A percentile compares a stretch with the other conserved stretches of the same genome.
Evolutionary conservation across 2,797 vertebrate species (phyloP).

Genomic region (Poecilia velifera): DNA sequence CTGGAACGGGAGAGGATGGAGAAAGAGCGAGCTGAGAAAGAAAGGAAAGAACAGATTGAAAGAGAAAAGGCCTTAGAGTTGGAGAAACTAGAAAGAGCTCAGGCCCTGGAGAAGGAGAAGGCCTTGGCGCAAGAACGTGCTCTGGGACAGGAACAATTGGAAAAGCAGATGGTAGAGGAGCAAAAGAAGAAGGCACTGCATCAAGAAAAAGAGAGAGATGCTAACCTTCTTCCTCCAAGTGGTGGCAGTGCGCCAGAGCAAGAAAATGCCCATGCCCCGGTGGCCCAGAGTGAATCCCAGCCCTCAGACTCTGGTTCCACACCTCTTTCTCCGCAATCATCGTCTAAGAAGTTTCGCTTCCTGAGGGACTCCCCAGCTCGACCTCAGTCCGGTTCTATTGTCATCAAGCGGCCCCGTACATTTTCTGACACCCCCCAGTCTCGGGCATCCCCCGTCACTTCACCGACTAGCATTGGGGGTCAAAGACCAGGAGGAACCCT

Average conservation of each 20-base stretch:
- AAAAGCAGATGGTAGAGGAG: slow-evolving; percentile 35
- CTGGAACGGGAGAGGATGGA: slow-evolving; percentile 44
- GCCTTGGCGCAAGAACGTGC: not conserved
- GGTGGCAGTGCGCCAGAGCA: slow-evolving; percentile 60
- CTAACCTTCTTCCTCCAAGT: slow-evolving; percentile 72
- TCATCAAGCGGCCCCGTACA: slow-evolving; percentile 75
- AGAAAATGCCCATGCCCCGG: slow-evolving; percentile 45
- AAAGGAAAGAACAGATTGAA: slow-evolving; percentile 25
- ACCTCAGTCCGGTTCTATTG: slow-evolving; percentile 60
- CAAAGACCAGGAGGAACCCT: slow-evolving; percentile 37
- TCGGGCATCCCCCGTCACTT: slow-evolving; percentile 22
- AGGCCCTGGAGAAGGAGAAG: slow-evolving; percentile 48
- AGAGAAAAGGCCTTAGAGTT: slow-evolving; percentile 36
- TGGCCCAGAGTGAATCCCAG: slow-evolving; percentile 37
- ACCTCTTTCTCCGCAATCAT: slow-evolving; percentile 66
- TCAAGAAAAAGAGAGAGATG: slow-evolving; percentile 70
- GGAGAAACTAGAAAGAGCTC: slow-evolving; percentile 55
- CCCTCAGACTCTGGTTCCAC: slow-evolving; percentile 51
- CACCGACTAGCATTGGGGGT: slow-evolving; percentile 28
- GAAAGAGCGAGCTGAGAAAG: slow-evolving; percentile 36
- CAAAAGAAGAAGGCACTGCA: not conserved
- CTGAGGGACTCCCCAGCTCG: slow-evolving; percentile 70
- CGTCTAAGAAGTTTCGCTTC: slow-evolving; percentile 80
- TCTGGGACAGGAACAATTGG: not conserved
- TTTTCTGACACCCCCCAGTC: slow-evolving; percentile 78